Evolutionary conservation across 2,888 invertebrate genomes (phyloP).

Genomic region (Tetanocera ferruginea): DNA sequence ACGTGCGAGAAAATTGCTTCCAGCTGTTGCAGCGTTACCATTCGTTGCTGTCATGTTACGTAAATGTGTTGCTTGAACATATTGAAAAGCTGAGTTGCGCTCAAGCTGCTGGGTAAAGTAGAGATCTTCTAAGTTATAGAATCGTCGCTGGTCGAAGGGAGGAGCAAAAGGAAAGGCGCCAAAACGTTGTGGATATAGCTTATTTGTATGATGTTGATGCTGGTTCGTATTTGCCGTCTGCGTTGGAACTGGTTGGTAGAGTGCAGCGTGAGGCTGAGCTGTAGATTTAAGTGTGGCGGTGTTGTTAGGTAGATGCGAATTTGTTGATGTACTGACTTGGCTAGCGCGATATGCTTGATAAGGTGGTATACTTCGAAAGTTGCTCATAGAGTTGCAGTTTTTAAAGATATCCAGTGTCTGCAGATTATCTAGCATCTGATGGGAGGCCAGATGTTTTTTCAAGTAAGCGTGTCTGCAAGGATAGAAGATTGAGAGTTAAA

Average conservation of each 20-base stretch:
- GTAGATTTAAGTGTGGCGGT: slow-evolving; percentile 9
- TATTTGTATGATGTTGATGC: slow-evolving; percentile 40
- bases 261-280: slow-evolving; percentile 13
- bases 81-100: slow-evolving; percentile 68
- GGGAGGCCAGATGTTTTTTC: slow-evolving; percentile 71
- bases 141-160: slow-evolving; percentile 59
- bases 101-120: slow-evolving; percentile 67
- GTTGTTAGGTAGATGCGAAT: slow-evolving; percentile 18
- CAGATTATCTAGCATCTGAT: slow-evolving; percentile 66
- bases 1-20: slow-evolving; percentile 49
- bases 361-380: slow-evolving; percentile 20
- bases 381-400: slow-evolving; percentile 25
- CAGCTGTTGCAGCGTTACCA: slow-evolving; percentile 47
- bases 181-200: slow-evolving; percentile 57
- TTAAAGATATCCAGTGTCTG: slow-evolving; percentile 62
- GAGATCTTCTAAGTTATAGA: slow-evolving; percentile 67
- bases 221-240: background rate
- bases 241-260: background rate
- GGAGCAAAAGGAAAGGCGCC: slow-evolving; percentile 58
- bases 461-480: slow-evolving; percentile 70
- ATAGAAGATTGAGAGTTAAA: background rate
- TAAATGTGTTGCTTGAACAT: slow-evolving; percentile 64
- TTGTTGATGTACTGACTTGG: slow-evolving; percentile 34
- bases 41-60: slow-evolving; percentile 54
- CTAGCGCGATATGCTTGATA: slow-evolving; percentile 38